These are phyloP conservation scores for Anthrax anthrax DNA, from an alignment of 2,888 invertebrate species.

Conservation along the genomic window DNA sequence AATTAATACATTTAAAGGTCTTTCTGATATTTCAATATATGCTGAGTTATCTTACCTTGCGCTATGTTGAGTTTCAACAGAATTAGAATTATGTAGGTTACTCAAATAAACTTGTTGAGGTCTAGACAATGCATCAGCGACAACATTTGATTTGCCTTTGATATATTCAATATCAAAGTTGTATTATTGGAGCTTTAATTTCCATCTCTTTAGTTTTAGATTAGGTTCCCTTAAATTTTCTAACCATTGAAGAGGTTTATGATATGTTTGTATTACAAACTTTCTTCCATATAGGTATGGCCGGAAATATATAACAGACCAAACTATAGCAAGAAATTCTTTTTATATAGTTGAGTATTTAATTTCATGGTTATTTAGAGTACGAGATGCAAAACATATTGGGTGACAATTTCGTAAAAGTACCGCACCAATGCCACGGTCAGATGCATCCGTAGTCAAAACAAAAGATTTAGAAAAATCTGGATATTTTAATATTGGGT, in stretches of 20 bases:
- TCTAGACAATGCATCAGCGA: constrained; percentile 12
- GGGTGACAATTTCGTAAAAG: constrained; percentile 3
- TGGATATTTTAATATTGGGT: background rate
- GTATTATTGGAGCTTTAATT: constrained; percentile 21
- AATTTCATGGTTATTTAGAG: constrained; percentile 12
- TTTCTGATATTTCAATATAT: background rate
- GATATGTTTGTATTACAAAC: constrained; percentile 11
- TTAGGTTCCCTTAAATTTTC: constrained; percentile 26
- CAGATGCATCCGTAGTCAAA: background rate
- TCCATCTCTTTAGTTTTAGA: constrained; percentile 24
- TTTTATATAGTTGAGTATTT: constrained; percentile 9
- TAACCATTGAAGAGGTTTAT: constrained; percentile 19
- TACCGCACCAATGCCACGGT: background rate
- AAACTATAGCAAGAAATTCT: constrained; percentile 9
- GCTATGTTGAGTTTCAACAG: constrained; percentile 1
- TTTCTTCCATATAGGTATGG: constrained; percentile 10
- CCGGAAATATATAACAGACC: constrained; percentile 11
- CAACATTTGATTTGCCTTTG: constrained; percentile 11
- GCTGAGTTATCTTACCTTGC: background rate
- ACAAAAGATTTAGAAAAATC: background rate
- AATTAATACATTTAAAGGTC: background rate
- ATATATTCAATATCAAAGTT: constrained; percentile 13
- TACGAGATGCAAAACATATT: constrained; percentile 17
- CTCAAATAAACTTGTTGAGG: background rate
- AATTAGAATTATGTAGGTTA: background rate